These are phyloP conservation scores for Drosophila murphyi DNA, from an alignment of 1,140 invertebrate species.

Conservation along the genomic window DNA sequence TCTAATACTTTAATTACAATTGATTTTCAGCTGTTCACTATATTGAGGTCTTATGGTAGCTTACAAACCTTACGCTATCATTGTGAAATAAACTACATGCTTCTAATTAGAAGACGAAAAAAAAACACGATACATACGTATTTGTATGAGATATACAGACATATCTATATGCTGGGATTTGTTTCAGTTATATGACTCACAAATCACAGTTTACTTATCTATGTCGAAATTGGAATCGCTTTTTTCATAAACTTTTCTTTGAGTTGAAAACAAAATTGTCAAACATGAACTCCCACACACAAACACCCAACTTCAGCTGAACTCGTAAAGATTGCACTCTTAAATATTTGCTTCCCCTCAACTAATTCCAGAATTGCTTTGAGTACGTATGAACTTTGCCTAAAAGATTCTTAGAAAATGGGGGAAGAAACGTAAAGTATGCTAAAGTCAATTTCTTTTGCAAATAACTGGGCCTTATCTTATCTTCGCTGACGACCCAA, in stretches of 20 bases:
- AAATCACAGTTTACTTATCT: slow-evolving; percentile 12
- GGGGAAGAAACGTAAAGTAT: neutral
- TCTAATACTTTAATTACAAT: too few species aligned
- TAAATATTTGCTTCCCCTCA: neutral
- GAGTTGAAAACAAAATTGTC: neutral
- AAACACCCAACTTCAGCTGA: slow-evolving; percentile 8
- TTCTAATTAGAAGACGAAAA: slow-evolving; percentile 10
- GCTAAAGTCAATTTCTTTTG: slow-evolving; percentile 45
- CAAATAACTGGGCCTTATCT: slow-evolving; percentile 39
- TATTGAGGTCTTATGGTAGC: slow-evolving; percentile 3
- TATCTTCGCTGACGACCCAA: slow-evolving; percentile 43
- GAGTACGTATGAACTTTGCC: slow-evolving; percentile 17
- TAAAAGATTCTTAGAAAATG: neutral
- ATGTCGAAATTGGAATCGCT: slow-evolving; percentile 14
- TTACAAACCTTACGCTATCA: slow-evolving; percentile 10
- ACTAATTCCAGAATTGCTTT: neutral
- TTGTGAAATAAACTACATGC: neutral
- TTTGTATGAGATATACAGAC: too few species aligned
- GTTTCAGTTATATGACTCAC: slow-evolving; percentile 27
- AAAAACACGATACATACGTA: slow-evolving; percentile 8
- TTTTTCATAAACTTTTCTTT: neutral
- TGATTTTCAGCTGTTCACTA: neutral
- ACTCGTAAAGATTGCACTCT: slow-evolving; percentile 27
- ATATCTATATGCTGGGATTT: neutral
- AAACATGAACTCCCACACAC: neutral